phyloP scores from a whole-genome alignment of 2,888 invertebrate genomes.

The Agriopis leucophaearia region DNA sequence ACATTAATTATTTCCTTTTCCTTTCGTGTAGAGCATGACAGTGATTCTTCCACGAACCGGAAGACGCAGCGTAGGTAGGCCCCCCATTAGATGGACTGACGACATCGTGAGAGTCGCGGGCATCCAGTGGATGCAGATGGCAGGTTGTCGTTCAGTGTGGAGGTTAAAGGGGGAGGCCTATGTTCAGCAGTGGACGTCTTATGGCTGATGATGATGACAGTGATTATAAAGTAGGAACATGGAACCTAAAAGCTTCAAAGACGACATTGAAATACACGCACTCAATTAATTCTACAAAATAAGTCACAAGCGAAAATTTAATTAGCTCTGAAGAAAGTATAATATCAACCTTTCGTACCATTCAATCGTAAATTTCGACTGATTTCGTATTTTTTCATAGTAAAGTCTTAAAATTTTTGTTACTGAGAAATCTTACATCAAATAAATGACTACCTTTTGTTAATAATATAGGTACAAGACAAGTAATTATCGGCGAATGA shows the following conservation, averaged over 20 bases:
- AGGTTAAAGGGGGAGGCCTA: too few species aligned
- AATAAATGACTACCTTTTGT: slow-evolving; percentile 11
- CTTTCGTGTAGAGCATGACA: too few species aligned
- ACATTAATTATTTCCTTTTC: too few species aligned
- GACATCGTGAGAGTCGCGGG: too few species aligned
- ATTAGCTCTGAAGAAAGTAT: slow-evolving; percentile 13
- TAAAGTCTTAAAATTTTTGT: not conserved
- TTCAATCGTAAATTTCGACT: not conserved
- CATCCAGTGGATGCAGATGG: too few species aligned
- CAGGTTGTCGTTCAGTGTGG: too few species aligned
- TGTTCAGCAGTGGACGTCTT: too few species aligned
- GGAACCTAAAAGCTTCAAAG: not conserved
- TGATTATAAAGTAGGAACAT: not conserved
- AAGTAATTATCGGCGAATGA: slow-evolving; percentile 21
- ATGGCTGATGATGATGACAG: too few species aligned
- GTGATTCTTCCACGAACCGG: too few species aligned
- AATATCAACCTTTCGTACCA: not conserved
- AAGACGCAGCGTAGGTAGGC: too few species aligned
- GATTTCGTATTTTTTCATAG: not conserved
- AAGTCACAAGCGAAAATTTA: slow-evolving; percentile 9
- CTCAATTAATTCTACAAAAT: not conserved
- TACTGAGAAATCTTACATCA: slow-evolving; percentile 1
- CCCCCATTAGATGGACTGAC: too few species aligned
- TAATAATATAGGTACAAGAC: not conserved
- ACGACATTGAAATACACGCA: not conserved